A percentile compares a stretch with the other conserved stretches of the same genome.
phyloP scores from a whole-genome alignment of 1,140 invertebrate species.

The Conopomorpha cramerella region DNA sequence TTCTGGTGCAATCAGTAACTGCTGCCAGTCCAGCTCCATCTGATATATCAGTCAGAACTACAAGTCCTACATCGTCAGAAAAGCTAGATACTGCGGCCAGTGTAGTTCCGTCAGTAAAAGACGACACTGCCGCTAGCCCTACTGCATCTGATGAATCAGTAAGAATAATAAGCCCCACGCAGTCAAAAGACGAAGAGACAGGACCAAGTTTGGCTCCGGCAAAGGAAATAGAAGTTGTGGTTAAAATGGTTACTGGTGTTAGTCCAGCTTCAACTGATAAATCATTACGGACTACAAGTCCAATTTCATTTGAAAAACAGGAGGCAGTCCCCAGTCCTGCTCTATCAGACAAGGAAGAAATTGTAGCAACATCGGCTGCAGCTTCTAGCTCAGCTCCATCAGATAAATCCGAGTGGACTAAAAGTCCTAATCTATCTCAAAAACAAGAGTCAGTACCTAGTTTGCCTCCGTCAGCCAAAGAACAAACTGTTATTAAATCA shows the following conservation, averaged over 20 bases:
- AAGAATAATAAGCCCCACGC: no score
- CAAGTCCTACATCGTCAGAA: neutral
- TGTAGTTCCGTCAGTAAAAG: conserved; percentile 3
- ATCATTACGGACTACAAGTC: neutral
- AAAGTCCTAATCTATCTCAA: neutral
- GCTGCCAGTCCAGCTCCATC: conserved; percentile 2
- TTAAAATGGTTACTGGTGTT: conserved; percentile 4
- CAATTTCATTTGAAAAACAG: conserved; percentile 1
- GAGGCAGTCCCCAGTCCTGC: conserved; percentile 6
- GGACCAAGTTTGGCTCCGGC: neutral
- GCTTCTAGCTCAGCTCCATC: neutral
- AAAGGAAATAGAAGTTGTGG: no score
- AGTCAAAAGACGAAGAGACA: no score
- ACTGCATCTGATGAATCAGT: conserved; percentile 2
- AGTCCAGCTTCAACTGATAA: conserved; percentile 4
- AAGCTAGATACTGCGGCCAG: neutral
- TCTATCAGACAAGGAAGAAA: conserved; percentile 2
- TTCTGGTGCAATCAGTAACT: neutral
- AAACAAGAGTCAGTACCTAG: neutral
- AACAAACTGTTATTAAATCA: neutral
- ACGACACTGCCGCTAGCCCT: neutral
- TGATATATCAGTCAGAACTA: conserved; percentile 1
- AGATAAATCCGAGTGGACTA: conserved; percentile 1
- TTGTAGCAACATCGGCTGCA: neutral
- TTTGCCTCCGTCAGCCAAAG: neutral